Evolutionary conservation across 2,113 vertebrate genomes (phyloP).

Genomic region (Arenaria interpres): DNA sequence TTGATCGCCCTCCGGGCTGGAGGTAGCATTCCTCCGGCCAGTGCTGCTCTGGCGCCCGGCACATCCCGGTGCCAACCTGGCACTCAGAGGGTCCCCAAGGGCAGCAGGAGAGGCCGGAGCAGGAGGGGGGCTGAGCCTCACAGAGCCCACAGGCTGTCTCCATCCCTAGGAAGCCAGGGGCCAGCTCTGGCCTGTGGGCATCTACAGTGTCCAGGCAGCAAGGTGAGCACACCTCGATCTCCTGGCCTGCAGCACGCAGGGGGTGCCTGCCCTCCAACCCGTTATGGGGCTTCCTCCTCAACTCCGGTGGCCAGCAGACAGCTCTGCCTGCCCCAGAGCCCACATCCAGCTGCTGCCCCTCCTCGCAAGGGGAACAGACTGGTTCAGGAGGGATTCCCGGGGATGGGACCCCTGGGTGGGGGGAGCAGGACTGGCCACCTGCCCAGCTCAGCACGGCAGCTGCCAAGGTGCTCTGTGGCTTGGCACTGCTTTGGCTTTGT

Average conservation of each 20-base stretch:
- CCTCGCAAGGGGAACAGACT: not conserved
- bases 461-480: conserved; percentile 34
- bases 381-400: not conserved
- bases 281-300: not conserved
- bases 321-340: not conserved
- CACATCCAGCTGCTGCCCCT: not conserved
- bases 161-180: accelerated
- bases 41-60: conserved; percentile 6
- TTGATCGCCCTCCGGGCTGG: conserved; percentile 67
- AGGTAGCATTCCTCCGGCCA: conserved; percentile 65
- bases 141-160: not conserved
- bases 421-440: not conserved
- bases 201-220: not conserved
- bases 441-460: conserved; percentile 50
- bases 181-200: not conserved
- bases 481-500: conserved; percentile 19
- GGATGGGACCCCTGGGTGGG: not conserved
- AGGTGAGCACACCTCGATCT: accelerated
- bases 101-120: not conserved
- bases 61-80: not conserved
- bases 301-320: not conserved
- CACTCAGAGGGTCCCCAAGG: not conserved
- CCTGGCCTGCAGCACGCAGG: accelerated
- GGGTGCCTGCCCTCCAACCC: not conserved
- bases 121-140: not conserved